These are phyloP conservation scores for Onychomys leucogaster DNA, from an alignment of 2,797 vertebrate genomes.

Conservation along the genomic window DNA sequence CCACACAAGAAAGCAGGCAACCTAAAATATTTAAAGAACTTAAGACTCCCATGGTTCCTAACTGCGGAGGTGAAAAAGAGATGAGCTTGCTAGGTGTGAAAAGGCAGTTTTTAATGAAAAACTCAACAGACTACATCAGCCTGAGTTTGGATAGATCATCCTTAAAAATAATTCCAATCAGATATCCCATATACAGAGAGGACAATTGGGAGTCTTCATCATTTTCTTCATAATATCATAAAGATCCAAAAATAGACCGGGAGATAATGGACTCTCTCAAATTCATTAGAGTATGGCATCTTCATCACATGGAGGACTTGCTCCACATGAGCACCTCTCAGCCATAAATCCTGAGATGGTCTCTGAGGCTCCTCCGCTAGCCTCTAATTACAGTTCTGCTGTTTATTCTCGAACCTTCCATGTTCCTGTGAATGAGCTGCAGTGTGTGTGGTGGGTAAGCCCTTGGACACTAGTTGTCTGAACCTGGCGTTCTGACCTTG, in stretches of 20 bases:
- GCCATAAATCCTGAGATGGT: not conserved
- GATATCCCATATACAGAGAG: not conserved
- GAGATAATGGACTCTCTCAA: not conserved
- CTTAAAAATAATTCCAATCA: slow-evolving; percentile 77
- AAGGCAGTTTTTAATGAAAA: slow-evolving; percentile 81
- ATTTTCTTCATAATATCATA: slow-evolving; percentile 50
- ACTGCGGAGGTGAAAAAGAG: slow-evolving; percentile 84
- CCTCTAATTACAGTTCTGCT: slow-evolving; percentile 21
- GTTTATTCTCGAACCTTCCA: not conserved
- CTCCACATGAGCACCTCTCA: not conserved
- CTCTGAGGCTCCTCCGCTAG: not conserved
- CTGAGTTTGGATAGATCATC: slow-evolving; percentile 59
- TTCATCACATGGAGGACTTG: not conserved
- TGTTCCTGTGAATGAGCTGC: not conserved
- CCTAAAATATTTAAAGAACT: slow-evolving; percentile 87
- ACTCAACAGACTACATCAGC: slow-evolving; percentile 63
- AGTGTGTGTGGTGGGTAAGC: not conserved
- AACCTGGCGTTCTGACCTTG: not conserved
- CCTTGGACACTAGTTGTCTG: not conserved
- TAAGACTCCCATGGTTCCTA: slow-evolving; percentile 82
- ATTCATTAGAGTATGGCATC: not conserved
- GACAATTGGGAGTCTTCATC: not conserved
- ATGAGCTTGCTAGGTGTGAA: slow-evolving; percentile 80
- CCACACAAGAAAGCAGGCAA: slow-evolving; percentile 86
- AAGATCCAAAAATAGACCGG: slow-evolving; percentile 43